Evolutionary conservation across 2,113 vertebrate genomes (phyloP), one percentile per base, ranked within the genome.

Genomic region (Rhinogobius similis): DNA sequence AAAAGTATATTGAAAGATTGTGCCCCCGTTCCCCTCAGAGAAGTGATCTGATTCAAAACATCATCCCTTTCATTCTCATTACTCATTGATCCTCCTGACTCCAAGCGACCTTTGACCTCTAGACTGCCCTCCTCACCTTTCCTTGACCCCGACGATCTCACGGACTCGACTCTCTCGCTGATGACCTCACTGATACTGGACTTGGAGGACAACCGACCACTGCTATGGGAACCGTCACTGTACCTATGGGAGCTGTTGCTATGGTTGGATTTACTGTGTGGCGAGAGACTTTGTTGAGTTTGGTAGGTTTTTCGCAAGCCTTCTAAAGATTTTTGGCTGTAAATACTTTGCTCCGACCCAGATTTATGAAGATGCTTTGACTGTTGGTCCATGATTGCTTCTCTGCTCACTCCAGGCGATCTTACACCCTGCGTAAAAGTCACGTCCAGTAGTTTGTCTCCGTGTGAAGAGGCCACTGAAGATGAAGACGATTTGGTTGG

Each of bases 141-240:
- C 52, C 62, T 56, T n/a, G 79, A 84, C 26, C 56, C 59, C 0
- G 20, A 13, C 16, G 83, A 87, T 26, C 44, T 68, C 48, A 69
- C 67, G 36, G 84, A 89, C 65, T 73, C 86, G 2, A 62, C 68
- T 38, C 67, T 73, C 48, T 86, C 78, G 68, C 88, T 87, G 13
- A 74, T 58, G 41, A 79, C 32, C 48, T 90, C 87, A 75, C 88
- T 78, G 6, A 79, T 16, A 39, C 82, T 85, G 1, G 79, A 87
- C 27, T 67, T 82, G 41, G 24, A 48, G 0, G 80, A 83, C 11
- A 52, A 64, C 23, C 67, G 58, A 27, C 71, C 53, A 4, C 46
- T 50, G 46, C 46, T n/a, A n/a, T 73, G 77, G 61, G 77, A 89
- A 41, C 77, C 27, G 20, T 72, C 77, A 72, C 70, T 79, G 38